phyloP scores from a whole-genome alignment of 2,888 invertebrate species.

The Hecatera dysodea region DNA sequence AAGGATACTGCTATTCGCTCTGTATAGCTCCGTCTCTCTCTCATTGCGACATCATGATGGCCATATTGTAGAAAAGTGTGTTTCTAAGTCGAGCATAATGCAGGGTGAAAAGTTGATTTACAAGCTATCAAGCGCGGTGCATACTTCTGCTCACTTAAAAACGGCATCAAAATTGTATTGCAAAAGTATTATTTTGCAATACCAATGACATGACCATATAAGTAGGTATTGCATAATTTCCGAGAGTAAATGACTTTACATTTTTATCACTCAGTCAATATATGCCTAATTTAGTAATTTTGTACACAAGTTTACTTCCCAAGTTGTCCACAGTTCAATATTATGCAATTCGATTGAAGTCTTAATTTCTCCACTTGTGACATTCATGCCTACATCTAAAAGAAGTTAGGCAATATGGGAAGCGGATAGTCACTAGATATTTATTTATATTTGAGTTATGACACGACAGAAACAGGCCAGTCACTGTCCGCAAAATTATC shows the following conservation, averaged over 20 bases:
- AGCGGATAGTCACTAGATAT: neutral
- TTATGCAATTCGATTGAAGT: constrained; percentile 28
- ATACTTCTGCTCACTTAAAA: too few species aligned
- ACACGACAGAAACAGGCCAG: constrained; percentile 6
- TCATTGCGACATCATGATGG: too few species aligned
- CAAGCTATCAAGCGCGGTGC: too few species aligned
- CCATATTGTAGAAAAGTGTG: too few species aligned
- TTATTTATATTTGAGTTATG: constrained; percentile 11
- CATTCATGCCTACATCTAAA: constrained; percentile 5
- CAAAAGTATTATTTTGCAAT: neutral
- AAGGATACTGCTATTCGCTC: too few species aligned
- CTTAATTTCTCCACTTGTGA: neutral
- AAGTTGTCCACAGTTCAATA: neutral
- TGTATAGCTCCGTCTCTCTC: too few species aligned
- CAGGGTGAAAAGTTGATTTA: too few species aligned
- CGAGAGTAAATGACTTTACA: constrained; percentile 34
- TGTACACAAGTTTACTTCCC: constrained; percentile 1
- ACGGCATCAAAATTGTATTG: neutral
- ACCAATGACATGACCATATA: constrained; percentile 2
- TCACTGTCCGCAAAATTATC: too few species aligned
- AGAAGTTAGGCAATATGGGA: constrained; percentile 19
- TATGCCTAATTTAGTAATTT: constrained; percentile 14
- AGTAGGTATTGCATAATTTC: constrained; percentile 18
- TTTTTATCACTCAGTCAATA: constrained; percentile 28
- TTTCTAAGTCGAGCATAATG: too few species aligned